Evolutionary conservation across 2,113 vertebrate species (phyloP).

Genomic region (Misgurnus mizolepis): DNA sequence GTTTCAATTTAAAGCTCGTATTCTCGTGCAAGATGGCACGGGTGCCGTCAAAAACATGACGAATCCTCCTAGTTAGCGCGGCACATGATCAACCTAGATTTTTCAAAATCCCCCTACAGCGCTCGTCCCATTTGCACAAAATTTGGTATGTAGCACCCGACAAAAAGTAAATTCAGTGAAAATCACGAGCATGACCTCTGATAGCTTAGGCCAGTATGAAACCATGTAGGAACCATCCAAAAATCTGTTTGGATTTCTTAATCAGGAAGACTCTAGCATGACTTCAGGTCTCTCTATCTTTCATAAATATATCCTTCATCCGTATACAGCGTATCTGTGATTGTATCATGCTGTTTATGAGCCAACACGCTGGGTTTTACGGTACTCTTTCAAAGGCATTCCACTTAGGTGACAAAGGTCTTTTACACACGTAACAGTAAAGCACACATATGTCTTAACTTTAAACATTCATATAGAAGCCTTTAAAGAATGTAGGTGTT

Average conservation of each 20-base stretch:
- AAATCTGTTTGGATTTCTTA: too few relatives aligned
- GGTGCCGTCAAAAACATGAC: not conserved
- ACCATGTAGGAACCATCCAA: not conserved
- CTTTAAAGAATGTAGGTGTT: conserved; percentile 43
- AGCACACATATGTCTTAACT: conserved; percentile 49
- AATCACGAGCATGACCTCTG: not conserved
- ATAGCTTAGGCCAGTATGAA: not conserved
- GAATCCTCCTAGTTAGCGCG: conserved; percentile 15
- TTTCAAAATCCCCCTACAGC: not conserved
- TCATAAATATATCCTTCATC: not conserved
- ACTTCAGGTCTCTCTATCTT: not conserved
- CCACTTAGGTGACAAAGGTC: conserved; percentile 38
- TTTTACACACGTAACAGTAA: conserved; percentile 1
- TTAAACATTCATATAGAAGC: conserved; percentile 38
- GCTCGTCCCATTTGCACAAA: not conserved
- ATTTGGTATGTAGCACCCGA: not conserved
- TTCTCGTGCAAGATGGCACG: not conserved
- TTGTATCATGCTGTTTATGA: not conserved
- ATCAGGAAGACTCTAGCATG: not conserved
- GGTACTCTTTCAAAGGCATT: conserved; percentile 31
- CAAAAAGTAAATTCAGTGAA: not conserved
- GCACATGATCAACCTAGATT: not conserved
- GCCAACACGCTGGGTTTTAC: conserved; percentile 19
- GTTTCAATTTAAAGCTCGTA: not conserved
- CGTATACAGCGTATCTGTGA: not conserved